A percentile compares a stretch with the other conserved stretches of the same genome.
Conservation (phyloP, 1,140 invertebrate species). For the Aphidius ervi region DNA sequence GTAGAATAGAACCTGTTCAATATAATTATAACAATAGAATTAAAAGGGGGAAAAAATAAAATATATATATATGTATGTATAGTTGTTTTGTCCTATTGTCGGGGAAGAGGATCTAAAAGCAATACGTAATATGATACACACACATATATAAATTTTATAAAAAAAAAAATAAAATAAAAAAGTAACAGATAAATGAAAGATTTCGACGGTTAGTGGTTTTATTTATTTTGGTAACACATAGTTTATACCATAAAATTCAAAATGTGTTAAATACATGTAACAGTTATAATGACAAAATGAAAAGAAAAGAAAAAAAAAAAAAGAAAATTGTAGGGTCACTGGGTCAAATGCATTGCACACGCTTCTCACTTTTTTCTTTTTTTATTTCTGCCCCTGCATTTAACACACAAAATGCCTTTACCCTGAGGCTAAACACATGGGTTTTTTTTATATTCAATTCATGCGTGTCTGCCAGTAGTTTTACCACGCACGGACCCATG, state of each 20-base stretch:
- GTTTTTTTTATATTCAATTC: slow-evolving; percentile 9
- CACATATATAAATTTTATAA: no score
- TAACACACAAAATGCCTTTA: no score
- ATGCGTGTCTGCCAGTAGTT: slow-evolving; percentile 6
- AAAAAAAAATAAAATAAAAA: no score
- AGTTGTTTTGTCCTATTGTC: no score
- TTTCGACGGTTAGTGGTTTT: neutral
- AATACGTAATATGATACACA: no score
- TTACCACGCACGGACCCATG: no score
- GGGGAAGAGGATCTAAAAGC: no score
- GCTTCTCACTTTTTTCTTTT: slow-evolving; percentile 31
- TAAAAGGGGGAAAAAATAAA: slow-evolving; percentile 1
- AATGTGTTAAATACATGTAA: neutral
- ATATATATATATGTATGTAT: no score
- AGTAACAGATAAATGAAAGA: neutral
- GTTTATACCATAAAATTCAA: no score
- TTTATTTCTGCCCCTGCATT: neutral
- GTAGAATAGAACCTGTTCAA: slow-evolving; percentile 7
- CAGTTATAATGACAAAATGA: slow-evolving; percentile 18
- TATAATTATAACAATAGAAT: slow-evolving; percentile 10
- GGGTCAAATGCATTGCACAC: slow-evolving; percentile 44
- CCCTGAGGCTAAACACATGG: no score
- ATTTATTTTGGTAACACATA: no score
- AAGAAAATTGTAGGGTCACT: slow-evolving; percentile 42
- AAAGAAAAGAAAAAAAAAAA: slow-evolving; percentile 18